These are phyloP conservation scores for Ancistrus triradiatus DNA, from an alignment of 2,113 vertebrate species.

Conservation along the genomic window DNA sequence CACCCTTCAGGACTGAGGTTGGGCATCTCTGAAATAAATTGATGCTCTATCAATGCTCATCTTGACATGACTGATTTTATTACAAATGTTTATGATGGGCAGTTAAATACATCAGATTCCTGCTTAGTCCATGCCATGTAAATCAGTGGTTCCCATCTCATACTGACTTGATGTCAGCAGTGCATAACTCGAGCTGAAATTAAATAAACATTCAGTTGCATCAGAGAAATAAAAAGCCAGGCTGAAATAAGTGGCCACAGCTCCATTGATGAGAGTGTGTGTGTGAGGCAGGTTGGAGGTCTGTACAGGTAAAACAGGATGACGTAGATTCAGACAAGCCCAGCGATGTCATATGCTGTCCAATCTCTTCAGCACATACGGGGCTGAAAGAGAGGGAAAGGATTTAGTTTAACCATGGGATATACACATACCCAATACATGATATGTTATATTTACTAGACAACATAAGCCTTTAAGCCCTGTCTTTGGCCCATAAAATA, in stretches of 20 bases:
- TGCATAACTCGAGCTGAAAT: not conserved
- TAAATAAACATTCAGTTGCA: constrained; percentile 1
- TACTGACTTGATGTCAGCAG: not conserved
- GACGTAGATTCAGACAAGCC: not conserved
- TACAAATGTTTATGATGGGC: not conserved
- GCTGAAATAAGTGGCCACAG: not conserved
- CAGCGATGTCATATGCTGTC: constrained; percentile 82
- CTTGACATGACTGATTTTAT: not conserved
- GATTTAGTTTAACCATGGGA: no score
- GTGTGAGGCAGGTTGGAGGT: not conserved
- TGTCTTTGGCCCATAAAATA: no score
- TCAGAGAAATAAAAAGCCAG: not conserved
- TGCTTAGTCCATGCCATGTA: constrained; percentile 1
- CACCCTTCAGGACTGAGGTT: no score
- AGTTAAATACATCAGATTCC: constrained; percentile 2
- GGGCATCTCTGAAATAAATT: no score
- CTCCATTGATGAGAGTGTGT: not conserved
- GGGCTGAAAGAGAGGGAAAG: constrained; percentile 70
- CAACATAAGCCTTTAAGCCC: no score
- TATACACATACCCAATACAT: no score
- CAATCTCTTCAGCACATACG: constrained; percentile 90
- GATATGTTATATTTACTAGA: no score
- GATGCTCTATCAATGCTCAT: no score
- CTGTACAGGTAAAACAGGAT: not conserved
- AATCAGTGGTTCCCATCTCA: no score